These are phyloP conservation scores for Chelonia mydas DNA, from an alignment of 2,797 vertebrate genomes.

Conservation along the genomic window DNA sequence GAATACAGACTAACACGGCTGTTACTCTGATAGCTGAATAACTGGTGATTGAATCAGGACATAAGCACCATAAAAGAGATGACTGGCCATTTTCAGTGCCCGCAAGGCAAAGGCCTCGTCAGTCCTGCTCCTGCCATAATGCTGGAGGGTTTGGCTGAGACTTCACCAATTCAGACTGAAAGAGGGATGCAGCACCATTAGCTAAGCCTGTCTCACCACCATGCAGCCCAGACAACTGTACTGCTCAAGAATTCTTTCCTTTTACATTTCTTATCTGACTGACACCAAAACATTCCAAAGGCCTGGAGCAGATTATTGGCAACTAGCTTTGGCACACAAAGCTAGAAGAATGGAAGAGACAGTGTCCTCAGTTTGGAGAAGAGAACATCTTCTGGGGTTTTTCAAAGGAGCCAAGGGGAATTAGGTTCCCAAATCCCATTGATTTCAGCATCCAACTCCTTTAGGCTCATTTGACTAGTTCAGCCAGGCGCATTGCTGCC, in stretches of 20 bases:
- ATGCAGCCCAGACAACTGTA: not conserved
- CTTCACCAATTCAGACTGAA: not conserved
- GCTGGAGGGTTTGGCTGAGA: not conserved
- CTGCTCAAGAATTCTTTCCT: not conserved
- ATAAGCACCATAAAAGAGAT: not conserved
- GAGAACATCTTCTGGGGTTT: not conserved
- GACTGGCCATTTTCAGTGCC: not conserved
- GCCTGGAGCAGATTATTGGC: not conserved
- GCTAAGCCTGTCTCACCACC: not conserved
- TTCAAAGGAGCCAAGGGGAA: not conserved
- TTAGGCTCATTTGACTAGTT: not conserved
- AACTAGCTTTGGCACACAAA: not conserved
- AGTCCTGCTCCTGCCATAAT: not conserved
- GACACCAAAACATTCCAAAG: not conserved
- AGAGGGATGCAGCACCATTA: not conserved
- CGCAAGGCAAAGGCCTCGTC: not conserved
- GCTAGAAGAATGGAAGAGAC: not conserved
- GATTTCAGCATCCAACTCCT: not conserved
- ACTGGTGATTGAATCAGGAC: not conserved
- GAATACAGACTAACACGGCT: too few relatives aligned
- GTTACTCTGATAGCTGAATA: not conserved
- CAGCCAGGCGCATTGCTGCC: not conserved
- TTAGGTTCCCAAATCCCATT: not conserved
- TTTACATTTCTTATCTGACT: not conserved
- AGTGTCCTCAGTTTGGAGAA: not conserved